phyloP scores from a whole-genome alignment of 2,888 invertebrate genomes.

The Lottia gigantea region DNA sequence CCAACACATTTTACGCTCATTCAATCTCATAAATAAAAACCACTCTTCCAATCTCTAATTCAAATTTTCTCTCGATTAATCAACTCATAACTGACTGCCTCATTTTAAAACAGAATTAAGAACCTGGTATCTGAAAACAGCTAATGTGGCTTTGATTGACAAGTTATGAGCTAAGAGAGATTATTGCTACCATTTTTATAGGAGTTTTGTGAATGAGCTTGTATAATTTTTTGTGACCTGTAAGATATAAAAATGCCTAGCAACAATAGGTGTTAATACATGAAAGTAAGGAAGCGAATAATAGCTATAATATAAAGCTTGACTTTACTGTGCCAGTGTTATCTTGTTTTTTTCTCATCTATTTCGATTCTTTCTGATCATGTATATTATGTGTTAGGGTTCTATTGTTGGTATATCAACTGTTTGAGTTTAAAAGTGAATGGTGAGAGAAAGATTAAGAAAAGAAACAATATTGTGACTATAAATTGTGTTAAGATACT shows the following conservation, averaged over 20 bases:
- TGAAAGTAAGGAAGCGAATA: not conserved
- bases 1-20: not conserved
- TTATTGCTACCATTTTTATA: not conserved
- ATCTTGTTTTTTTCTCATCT: too few species aligned
- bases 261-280: conserved; percentile 3
- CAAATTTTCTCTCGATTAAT: conserved; percentile 9
- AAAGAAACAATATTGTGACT: too few species aligned
- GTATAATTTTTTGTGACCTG: not conserved
- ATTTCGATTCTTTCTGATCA: too few species aligned
- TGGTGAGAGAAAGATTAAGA: too few species aligned
- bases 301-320: not conserved
- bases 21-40: conserved; percentile 3
- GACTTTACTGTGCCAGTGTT: not conserved
- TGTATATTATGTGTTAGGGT: too few species aligned
- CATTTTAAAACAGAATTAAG: conserved; percentile 1
- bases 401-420: too few species aligned
- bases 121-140: not conserved
- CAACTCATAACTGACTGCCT: conserved; percentile 2
- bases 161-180: not conserved
- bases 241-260: not conserved
- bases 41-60: not conserved
- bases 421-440: too few species aligned
- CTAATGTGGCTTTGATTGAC: conserved; percentile 9
- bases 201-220: not conserved
- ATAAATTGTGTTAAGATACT: too few species aligned